Evolutionary conservation across 2,797 vertebrate genomes (phyloP), one percentile per base, ranked within the genome.

Genomic region (Gorsachius magnificus): DNA sequence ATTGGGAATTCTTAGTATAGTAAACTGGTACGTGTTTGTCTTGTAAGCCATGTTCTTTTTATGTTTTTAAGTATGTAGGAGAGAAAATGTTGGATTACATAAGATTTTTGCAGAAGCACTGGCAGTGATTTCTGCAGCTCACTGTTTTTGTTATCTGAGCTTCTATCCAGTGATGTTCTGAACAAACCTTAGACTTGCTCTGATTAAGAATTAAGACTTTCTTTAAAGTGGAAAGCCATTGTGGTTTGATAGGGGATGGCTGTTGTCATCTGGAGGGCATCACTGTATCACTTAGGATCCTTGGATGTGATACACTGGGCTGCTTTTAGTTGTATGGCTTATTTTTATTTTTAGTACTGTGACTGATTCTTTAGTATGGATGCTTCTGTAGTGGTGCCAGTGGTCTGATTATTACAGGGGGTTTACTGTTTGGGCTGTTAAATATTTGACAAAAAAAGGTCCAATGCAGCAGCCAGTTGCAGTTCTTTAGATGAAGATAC

Each of bases 261-360:
- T 65, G 13, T 35, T 87, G 31, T 60, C 54, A 19, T 66, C 66
- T 68, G 78, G 45, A 36, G 26, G 11, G 16, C 43, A 18, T 82
- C 21, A 11, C 11, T 50, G 15, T 50, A 10, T 41, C 16, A 50
- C 19, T 50, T 50, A 1, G 0, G 6, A 51, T 83, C 64, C 25
- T 85, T 66, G 28, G 29, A 38, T 0, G 0, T 50, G 54, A 43
- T 41, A 24, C 3, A 5, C 28, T 9, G 36, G 4, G 20, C 48
- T 84, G 20, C 63, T 45, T 86, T 53, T 63, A 38, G 33, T 61
- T 69, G 19, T 18, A 60, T 46, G 36, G 22, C n/a, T 83, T 65
- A 8, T 24, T 35, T 33, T 4, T 24, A 4, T 14, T 53, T 50
- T 63, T 36, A 20, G 19, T 61, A 16, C 22, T 53, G 19, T 69